Evolutionary conservation across 2,797 vertebrate species (phyloP).

Genomic region (Alfaro cultratus): DNA sequence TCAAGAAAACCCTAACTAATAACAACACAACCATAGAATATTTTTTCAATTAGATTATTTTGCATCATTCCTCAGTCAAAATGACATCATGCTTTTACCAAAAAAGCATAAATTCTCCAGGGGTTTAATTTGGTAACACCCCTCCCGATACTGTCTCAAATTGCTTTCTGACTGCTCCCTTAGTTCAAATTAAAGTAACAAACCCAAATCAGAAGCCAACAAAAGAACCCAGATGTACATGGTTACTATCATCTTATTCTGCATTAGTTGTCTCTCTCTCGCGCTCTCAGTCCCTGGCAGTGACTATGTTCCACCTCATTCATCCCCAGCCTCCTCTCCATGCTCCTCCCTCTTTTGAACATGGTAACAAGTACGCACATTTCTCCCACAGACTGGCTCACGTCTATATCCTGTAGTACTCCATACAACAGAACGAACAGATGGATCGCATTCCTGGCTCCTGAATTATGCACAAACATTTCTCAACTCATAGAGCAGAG

Average conservation of each 20-base stretch:
- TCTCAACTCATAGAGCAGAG: slow-evolving; percentile 61
- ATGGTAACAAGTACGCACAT: slow-evolving; percentile 41
- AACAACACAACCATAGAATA: not conserved
- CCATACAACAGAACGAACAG: slow-evolving; percentile 65
- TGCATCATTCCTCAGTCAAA: not conserved
- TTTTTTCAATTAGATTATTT: not conserved
- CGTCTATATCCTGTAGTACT: slow-evolving; percentile 77
- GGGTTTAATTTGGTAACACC: not conserved
- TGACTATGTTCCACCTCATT: slow-evolving; percentile 54
- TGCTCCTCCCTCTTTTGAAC: slow-evolving; percentile 54
- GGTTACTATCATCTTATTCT: not conserved
- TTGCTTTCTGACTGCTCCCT: not conserved
- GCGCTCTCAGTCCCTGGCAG: slow-evolving; percentile 30
- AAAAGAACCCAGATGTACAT: not conserved
- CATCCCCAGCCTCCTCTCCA: slow-evolving; percentile 50
- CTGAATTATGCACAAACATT: slow-evolving; percentile 77
- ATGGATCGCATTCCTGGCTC: slow-evolving; percentile 73
- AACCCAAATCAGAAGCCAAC: slow-evolving; percentile 7
- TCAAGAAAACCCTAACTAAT: not conserved
- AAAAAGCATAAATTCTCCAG: not conserved
- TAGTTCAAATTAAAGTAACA: slow-evolving; percentile 6
- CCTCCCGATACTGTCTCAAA: not conserved
- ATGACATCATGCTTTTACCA: not conserved
- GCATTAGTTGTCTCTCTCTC: slow-evolving; percentile 9
- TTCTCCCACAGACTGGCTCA: slow-evolving; percentile 64